Percentiles rank a stretch among this genome's conserved stretches.
Conservation (phyloP, 2,797 vertebrate species). For the Ateles fusciceps region DNA sequence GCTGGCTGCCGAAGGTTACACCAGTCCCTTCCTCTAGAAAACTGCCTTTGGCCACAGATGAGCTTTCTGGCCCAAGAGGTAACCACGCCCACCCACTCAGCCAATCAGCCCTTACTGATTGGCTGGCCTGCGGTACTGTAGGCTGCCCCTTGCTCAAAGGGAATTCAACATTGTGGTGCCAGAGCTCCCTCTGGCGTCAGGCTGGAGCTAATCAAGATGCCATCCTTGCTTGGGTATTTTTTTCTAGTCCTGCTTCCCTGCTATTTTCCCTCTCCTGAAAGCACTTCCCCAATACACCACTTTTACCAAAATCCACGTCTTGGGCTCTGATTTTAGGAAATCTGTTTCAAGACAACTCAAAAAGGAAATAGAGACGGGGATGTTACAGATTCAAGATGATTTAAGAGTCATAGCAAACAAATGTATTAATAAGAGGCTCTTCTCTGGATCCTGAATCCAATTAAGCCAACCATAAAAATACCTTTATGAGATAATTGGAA, state of each 20-base stretch:
- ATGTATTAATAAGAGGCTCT: neutral
- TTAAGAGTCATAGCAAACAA: neutral
- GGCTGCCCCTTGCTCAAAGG: too few relatives aligned
- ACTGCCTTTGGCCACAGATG: neutral
- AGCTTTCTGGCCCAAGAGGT: neutral
- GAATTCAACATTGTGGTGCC: neutral
- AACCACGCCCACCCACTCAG: rapidly evolving
- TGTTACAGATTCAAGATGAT: neutral
- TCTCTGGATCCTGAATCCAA: neutral
- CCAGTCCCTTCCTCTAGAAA: neutral
- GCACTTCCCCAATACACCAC: too few relatives aligned
- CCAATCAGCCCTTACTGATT: too few relatives aligned
- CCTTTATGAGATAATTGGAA: neutral
- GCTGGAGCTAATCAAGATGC: neutral
- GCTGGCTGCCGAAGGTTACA: neutral
- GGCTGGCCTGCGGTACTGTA: rapidly evolving
- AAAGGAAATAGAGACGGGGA: neutral
- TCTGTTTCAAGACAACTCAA: neutral
- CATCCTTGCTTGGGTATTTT: neutral
- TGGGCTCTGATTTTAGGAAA: neutral
- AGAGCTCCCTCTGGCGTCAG: neutral
- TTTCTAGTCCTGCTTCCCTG: neutral
- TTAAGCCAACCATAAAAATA: neutral
- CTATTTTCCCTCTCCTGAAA: too few relatives aligned
- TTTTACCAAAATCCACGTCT: neutral